phyloP scores from a whole-genome alignment of 2,113 vertebrate genomes.

The Podocnemis expansa region DNA sequence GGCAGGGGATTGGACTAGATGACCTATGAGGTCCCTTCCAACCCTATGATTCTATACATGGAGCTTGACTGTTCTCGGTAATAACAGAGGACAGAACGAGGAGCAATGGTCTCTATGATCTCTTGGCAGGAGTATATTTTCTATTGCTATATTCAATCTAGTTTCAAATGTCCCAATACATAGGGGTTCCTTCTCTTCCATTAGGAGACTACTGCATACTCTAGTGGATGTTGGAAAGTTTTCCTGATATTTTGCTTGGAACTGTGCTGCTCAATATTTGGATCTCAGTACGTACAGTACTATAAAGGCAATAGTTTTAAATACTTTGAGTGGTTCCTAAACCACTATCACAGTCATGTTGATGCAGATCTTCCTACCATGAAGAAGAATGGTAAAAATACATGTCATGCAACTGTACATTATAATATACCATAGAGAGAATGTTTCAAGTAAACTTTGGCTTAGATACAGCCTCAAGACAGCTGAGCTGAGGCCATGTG shows the following conservation, averaged over 20 bases:
- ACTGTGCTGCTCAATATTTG: background rate
- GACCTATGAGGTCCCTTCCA: too few relatives aligned
- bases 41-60: too few relatives aligned
- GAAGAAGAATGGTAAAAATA: background rate
- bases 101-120: too few relatives aligned
- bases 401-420: background rate
- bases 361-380: background rate
- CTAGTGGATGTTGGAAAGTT: background rate
- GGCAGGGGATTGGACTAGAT: too few relatives aligned
- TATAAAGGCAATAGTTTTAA: background rate
- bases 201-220: background rate
- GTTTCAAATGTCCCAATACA: background rate
- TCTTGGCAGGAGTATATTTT: background rate
- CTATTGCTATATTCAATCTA: background rate
- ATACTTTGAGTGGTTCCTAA: background rate
- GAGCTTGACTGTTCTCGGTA: too few relatives aligned
- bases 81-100: too few relatives aligned
- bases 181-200: background rate
- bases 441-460: slow-evolving; percentile 30
- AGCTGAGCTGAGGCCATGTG: slow-evolving; percentile 44
- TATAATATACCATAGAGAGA: background rate
- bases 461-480: background rate
- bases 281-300: background rate
- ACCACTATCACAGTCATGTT: background rate
- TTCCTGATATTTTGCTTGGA: background rate